Evolutionary conservation across 2,113 vertebrate genomes (phyloP).

Genomic region (Melospiza georgiana): DNA sequence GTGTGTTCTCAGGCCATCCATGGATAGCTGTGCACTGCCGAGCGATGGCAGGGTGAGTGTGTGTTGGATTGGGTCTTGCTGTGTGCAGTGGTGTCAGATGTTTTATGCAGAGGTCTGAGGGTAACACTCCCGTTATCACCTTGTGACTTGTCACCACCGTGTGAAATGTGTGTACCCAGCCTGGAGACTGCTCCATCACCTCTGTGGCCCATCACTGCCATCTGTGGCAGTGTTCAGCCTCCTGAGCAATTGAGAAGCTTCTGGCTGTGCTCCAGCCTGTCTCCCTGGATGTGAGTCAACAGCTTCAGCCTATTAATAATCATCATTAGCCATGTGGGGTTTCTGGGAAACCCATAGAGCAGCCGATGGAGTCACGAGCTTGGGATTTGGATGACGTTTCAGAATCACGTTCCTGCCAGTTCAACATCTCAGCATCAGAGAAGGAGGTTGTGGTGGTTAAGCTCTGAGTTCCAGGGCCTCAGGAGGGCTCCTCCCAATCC

Average conservation of each 20-base stretch:
- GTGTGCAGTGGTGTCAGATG: neutral
- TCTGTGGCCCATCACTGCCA: slow-evolving; percentile 4
- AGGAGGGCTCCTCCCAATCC: neutral
- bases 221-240: neutral
- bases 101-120: neutral
- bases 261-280: slow-evolving; percentile 27
- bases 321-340: slow-evolving; percentile 17
- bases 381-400: slow-evolving; percentile 11
- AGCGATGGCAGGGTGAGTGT: neutral
- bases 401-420: neutral
- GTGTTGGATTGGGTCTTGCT: neutral
- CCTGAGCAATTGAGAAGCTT: neutral
- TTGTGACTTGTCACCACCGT: neutral
- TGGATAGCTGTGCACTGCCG: neutral
- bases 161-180: neutral
- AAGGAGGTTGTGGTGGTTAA: neutral
- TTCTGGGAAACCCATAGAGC: slow-evolving; percentile 50
- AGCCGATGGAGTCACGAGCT: neutral
- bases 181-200: neutral
- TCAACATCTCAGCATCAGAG: neutral
- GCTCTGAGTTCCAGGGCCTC: neutral
- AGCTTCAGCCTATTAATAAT: slow-evolving; percentile 57
- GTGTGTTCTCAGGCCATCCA: neutral
- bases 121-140: slow-evolving; percentile 4
- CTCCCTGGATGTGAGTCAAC: slow-evolving; percentile 53